These are phyloP conservation scores for Caenorhabditis sp. DNA, from an alignment of 2,888 invertebrate genomes.

Conservation along the genomic window DNA sequence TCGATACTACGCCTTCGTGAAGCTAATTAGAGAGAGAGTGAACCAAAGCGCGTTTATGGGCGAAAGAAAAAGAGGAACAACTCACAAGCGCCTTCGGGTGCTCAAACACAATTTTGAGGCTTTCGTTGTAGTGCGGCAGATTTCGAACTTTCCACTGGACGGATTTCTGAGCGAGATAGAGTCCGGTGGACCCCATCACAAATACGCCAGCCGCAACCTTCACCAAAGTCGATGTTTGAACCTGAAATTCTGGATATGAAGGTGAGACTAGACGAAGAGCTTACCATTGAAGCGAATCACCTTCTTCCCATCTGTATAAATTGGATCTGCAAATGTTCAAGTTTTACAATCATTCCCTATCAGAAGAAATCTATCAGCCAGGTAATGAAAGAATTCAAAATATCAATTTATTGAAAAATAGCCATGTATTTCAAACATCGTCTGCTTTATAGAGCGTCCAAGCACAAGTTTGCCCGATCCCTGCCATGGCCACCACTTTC, in stretches of 20 bases:
- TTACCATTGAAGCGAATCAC: slow-evolving; percentile 32
- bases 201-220: slow-evolving; percentile 80
- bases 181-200: slow-evolving; percentile 75
- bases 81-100: slow-evolving; percentile 76
- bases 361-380: slow-evolving; percentile 12
- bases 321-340: slow-evolving; percentile 18
- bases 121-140: slow-evolving; percentile 78
- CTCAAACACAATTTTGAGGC: slow-evolving; percentile 77
- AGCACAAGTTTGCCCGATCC: slow-evolving; percentile 85
- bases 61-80: neutral
- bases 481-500: slow-evolving; percentile 84
- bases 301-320: slow-evolving; percentile 35
- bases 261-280: too few species aligned
- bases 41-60: slow-evolving; percentile 2
- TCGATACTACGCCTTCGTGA: slow-evolving; percentile 15
- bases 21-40: slow-evolving; percentile 33
- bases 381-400: neutral
- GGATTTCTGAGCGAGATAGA: slow-evolving; percentile 79
- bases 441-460: slow-evolving; percentile 84
- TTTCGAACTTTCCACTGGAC: slow-evolving; percentile 76
- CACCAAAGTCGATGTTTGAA: slow-evolving; percentile 75
- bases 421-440: neutral
- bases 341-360: neutral
- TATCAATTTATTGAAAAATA: slow-evolving; percentile 5
- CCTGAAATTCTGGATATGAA: slow-evolving; percentile 50